Base-by-base conservation (phyloP, 2,113 vertebrate genomes). In the Carassius gibelio region DNA sequence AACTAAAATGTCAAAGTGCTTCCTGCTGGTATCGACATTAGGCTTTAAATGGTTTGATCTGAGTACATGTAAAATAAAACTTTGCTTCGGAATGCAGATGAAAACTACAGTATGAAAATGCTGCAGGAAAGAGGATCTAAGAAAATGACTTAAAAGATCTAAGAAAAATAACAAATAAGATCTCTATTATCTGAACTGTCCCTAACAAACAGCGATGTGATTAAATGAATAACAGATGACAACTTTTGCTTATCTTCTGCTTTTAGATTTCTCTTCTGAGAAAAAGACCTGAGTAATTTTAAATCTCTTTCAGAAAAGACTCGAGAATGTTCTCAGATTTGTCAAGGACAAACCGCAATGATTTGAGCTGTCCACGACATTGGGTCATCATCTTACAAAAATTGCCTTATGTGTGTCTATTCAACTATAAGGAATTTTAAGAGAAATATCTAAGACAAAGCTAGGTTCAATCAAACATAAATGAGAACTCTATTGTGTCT, bases 161-260 rank as follows among this genome's bases (percentile, higher is more conserved):
- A 74, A 45, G 71, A 74, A 72, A 72, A 72, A 45, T 72, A 19
- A 74, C 5, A 74, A 72, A 74, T 74, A 21, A 74, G 38, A 74
- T 6, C 71, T 5, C 13, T 48, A 74, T n/a, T n/a, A 74, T 14
- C 38, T 1, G 71, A 74, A 48, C 45, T 48, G 45, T 48, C 11
- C 2, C 45, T 48, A 8, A 9, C 8, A 45, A 45, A 42, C 19
- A 72, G 69, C 19, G 45, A n/a, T 2, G 5, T 14, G 19, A 74
- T 74, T 13, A 74, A 74, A 74, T 0, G 2, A 74, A 74, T 14
- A 74, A 13, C 71, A 13, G 9, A 42, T 21, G 17, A 9, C 17
- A n/a, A 42, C 19, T 42, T 42, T 72, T 42, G 1, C 19, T 72
- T 45, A n/a, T 45, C 8, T 62, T 23, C 3, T n/a, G n/a, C 61